Percentiles rank a stretch among this genome's conserved stretches.
These are phyloP conservation scores for Macrophya annulata DNA, from an alignment of 2,888 invertebrate genomes.

Conservation along the genomic window DNA sequence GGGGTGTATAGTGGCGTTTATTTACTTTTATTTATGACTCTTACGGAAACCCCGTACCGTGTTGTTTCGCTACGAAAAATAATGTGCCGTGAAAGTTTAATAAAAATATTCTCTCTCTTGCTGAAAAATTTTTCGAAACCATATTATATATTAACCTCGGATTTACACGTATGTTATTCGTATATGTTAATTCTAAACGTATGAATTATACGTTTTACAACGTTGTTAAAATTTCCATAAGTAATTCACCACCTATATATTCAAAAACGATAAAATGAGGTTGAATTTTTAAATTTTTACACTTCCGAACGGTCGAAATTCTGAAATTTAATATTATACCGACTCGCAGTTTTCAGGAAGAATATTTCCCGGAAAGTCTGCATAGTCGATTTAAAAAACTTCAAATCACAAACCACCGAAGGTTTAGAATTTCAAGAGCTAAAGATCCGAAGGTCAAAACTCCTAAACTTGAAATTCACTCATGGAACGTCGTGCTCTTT, in stretches of 20 bases:
- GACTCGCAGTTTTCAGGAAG: no score
- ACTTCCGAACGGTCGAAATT: no score
- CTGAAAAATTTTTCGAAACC: neutral
- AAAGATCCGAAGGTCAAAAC: no score
- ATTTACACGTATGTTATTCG: slow-evolving; percentile 14
- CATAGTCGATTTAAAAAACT: no score
- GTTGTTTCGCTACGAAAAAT: slow-evolving; percentile 16
- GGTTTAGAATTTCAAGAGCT: no score
- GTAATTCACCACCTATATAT: neutral
- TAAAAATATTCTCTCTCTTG: slow-evolving; percentile 38
- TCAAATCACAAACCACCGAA: no score
- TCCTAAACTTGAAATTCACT: no score
- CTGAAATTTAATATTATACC: no score
- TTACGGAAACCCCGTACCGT: slow-evolving; percentile 9
- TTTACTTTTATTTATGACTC: slow-evolving; percentile 47
- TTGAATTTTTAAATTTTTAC: no score
- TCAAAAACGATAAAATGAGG: no score
- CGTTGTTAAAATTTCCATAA: neutral
- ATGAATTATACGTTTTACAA: neutral
- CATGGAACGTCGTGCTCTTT: no score
- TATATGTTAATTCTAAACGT: neutral
- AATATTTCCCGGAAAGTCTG: no score
- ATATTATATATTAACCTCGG: neutral
- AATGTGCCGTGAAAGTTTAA: slow-evolving; percentile 36
- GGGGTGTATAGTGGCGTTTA: slow-evolving; percentile 29